Evolutionary conservation across 2,797 vertebrate species (phyloP), one percentile per base, ranked within the genome.

Genomic region (Cygnus olor): DNA sequence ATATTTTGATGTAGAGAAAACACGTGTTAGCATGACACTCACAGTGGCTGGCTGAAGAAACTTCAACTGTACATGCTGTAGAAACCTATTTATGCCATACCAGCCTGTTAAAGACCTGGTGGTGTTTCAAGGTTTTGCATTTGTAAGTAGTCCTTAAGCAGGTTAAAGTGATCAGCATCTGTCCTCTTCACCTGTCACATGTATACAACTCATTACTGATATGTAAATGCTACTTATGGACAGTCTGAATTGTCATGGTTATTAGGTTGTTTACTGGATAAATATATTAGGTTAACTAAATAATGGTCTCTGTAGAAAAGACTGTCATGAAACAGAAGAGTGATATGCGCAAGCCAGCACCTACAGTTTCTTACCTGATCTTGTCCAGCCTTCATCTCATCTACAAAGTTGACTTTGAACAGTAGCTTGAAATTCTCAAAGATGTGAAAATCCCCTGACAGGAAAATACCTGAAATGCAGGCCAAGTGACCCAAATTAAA

Each of bases 361-460:
- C 40, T 73, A 21, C 28, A 18, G 5, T 71, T 3, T 40, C n/a
- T 58, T 14, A 42, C 0, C 13, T 60, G 51, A 21, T 18, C 18
- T 1, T 11, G 5, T 11, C 56, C 24, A 51, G 68, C 42, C 64
- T 77, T 82, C 11, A 44, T 32, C 21, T 76, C 20, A 45, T 40
- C 34, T 78, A 36, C 13, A 20, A 36, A 54, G 34, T 19, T 73
- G 56, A 20, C 38, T 73, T 85, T 65, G 66, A 84, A 45, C 49
- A 79, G 58, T 11, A 45, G 28, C 49, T 89, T 54, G 36, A 32
- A 82, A 66, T 54, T 70, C 63, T 58, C 60, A 42, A 63, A 38
- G 4, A 15, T 0, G 0, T 32, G 66, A 21, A 49, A 63, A 42
- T 81, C 4, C 4, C 8, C 60, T 76, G 36, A 15, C 36, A 32